These are phyloP conservation scores for Eulemur albifrons DNA, from an alignment of 2,797 vertebrate species.

Conservation along the genomic window DNA sequence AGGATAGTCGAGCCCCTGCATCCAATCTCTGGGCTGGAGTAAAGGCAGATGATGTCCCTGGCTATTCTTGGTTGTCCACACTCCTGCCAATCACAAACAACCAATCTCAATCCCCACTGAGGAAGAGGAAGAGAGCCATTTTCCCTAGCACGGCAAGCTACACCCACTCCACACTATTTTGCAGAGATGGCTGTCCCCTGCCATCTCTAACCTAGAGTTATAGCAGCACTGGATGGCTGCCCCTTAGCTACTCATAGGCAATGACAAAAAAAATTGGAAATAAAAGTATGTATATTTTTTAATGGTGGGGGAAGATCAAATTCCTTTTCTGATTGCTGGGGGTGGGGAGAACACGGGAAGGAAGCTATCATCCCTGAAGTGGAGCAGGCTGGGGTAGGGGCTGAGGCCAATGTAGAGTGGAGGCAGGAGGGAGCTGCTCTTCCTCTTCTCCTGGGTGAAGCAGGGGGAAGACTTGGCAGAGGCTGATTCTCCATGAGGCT, in stretches of 20 bases:
- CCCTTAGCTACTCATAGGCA: background rate
- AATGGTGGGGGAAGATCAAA: background rate
- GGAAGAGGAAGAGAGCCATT: background rate
- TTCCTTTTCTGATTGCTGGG: background rate
- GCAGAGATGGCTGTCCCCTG: background rate
- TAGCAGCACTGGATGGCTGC: background rate
- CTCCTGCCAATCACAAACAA: background rate
- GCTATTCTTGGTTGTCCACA: background rate
- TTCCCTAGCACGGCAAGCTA: background rate
- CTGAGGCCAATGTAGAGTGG: background rate
- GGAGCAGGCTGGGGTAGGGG: background rate
- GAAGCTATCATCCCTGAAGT: background rate
- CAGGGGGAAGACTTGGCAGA: background rate
- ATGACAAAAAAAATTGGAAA: background rate
- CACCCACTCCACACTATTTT: background rate
- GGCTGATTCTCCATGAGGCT: background rate
- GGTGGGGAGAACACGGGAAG: background rate
- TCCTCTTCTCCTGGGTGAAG: background rate
- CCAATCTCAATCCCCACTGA: background rate
- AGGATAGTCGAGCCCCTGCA: background rate
- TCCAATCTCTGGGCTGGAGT: background rate
- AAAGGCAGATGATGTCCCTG: background rate
- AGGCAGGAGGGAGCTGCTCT: background rate
- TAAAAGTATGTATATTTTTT: background rate
- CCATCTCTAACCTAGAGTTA: background rate